Conservation (phyloP, 2,113 vertebrate genomes). For the Willisornis vidua region DNA sequence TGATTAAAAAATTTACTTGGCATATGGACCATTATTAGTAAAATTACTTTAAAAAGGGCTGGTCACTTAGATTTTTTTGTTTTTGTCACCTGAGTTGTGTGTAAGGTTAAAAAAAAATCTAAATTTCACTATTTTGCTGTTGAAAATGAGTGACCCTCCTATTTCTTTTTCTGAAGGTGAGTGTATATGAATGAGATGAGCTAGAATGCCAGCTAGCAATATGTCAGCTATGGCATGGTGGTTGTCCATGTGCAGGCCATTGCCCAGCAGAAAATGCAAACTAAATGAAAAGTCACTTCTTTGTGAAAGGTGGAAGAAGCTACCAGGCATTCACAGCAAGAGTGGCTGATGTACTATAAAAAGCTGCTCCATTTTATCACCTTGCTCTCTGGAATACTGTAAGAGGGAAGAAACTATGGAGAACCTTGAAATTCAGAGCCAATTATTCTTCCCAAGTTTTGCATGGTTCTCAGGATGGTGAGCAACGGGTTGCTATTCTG, state of each 20-base stretch:
- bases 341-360: not conserved
- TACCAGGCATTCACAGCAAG: not conserved
- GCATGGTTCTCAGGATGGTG: constrained; percentile 19
- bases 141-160: not conserved
- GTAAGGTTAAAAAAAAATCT: not conserved
- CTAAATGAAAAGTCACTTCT: not conserved
- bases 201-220: not conserved
- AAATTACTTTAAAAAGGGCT: not conserved
- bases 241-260: not conserved
- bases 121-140: not conserved
- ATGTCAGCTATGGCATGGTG: not conserved
- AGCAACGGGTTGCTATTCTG: constrained; percentile 45
- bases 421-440: constrained; percentile 14
- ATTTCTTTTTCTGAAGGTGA: not conserved
- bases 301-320: not conserved
- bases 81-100: not conserved
- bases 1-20: not conserved
- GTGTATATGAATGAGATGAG: not conserved
- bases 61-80: not conserved
- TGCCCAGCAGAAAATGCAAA: not conserved
- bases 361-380: not conserved
- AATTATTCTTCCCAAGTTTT: constrained; percentile 15
- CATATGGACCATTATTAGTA: not conserved
- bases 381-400: not conserved
- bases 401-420: not conserved